These are phyloP conservation scores for Fregata magnificens DNA, from an alignment of 2,113 vertebrate genomes.

Conservation along the genomic window DNA sequence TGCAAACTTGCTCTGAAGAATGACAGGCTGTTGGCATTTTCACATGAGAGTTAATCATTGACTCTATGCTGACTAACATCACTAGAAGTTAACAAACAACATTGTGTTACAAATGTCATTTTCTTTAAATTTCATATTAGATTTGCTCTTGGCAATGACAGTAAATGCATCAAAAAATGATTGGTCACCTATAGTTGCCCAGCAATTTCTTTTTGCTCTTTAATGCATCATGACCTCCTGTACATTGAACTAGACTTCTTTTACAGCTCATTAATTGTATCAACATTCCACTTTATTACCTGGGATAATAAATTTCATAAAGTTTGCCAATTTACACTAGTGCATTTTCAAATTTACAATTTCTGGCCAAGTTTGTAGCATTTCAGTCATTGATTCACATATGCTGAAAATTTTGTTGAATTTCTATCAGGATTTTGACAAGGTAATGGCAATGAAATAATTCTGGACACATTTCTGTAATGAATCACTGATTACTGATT, in stretches of 20 bases:
- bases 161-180: not conserved
- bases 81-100: not conserved
- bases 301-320: not conserved
- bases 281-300: not conserved
- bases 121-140: not conserved
- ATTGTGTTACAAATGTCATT: not conserved
- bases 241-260: not conserved
- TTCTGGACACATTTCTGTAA: not conserved
- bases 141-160: not conserved
- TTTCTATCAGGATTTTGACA: not conserved
- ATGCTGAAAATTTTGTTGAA: not conserved
- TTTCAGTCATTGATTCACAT: not conserved
- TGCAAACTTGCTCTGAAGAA: not conserved
- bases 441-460: not conserved
- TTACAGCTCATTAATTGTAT: not conserved
- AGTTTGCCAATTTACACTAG: not conserved
- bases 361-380: not conserved
- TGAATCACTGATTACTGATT: not conserved
- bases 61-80: not conserved
- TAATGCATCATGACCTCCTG: not conserved
- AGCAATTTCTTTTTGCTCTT: not conserved
- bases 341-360: not conserved
- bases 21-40: not conserved
- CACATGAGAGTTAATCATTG: not conserved
- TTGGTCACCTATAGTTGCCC: not conserved